Evolutionary conservation across 2,888 invertebrate genomes (phyloP).

Genomic region (Meta bourneti): DNA sequence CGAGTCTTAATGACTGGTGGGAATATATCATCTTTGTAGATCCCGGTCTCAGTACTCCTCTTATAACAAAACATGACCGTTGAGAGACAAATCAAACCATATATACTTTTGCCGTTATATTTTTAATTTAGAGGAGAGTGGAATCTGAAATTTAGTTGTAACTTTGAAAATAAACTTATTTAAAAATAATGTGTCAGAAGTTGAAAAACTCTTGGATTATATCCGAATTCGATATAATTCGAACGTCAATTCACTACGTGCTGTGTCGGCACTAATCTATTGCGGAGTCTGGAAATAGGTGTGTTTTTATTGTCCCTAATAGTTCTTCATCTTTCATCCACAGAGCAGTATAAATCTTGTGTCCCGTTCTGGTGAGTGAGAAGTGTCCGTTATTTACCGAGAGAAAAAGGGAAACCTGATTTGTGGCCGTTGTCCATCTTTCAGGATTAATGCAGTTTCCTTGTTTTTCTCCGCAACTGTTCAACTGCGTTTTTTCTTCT

Average conservation of each 20-base stretch:
- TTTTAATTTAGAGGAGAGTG: no score
- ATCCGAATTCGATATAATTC: not conserved
- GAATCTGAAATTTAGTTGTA: no score
- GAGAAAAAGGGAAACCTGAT: constrained; percentile 55
- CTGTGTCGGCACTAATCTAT: not conserved
- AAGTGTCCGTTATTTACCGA: constrained; percentile 50
- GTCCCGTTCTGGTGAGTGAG: constrained; percentile 36
- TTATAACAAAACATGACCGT: no score
- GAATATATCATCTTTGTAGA: no score
- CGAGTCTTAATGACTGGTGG: no score
- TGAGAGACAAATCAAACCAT: no score
- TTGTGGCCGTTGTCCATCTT: constrained; percentile 66
- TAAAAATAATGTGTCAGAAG: no score
- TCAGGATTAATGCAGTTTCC: constrained; percentile 65
- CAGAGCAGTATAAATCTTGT: constrained; percentile 50
- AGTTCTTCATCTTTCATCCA: constrained; percentile 35
- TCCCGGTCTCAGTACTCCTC: no score
- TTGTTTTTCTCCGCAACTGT: constrained; percentile 49
- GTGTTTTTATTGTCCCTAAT: constrained; percentile 11
- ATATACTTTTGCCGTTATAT: no score
- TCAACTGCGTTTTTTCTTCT: constrained; percentile 29
- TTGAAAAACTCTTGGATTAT: no score
- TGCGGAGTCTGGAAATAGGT: not conserved
- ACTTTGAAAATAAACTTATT: no score
- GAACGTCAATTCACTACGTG: not conserved